Conservation (phyloP, 2,888 invertebrate species). For the Sisyra nigra region DNA sequence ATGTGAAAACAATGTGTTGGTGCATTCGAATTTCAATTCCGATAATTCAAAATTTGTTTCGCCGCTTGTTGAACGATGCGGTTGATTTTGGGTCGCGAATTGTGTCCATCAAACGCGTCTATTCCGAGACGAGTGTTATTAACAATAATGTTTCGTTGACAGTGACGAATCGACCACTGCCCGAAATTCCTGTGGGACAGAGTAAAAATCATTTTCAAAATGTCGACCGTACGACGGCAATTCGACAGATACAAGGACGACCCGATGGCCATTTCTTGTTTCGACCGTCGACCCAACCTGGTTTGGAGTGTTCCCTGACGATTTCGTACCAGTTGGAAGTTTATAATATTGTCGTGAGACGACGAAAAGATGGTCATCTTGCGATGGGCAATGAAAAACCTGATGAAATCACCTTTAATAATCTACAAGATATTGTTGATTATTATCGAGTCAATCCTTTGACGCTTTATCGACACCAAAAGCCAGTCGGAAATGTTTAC, state of each 20-base stretch:
- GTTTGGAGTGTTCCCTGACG: background rate
- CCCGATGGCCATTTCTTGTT: constrained; percentile 6
- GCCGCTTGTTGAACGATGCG: background rate
- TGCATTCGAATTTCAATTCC: constrained; percentile 5
- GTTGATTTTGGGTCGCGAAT: constrained; percentile 4
- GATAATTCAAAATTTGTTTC: constrained; percentile 6
- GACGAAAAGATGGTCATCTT: background rate
- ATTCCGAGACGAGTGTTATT: background rate
- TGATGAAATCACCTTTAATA: background rate
- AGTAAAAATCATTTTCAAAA: background rate
- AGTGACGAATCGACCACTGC: background rate
- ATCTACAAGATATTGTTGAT: background rate
- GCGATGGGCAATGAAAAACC: constrained; percentile 3
- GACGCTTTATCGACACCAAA: background rate
- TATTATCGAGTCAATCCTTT: background rate
- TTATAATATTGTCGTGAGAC: constrained; percentile 2
- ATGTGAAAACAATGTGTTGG: constrained; percentile 6
- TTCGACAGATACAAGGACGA: background rate
- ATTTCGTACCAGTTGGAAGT: background rate
- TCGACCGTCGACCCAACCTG: background rate
- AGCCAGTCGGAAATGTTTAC: too few relatives aligned
- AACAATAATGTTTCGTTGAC: background rate
- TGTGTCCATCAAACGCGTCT: background rate
- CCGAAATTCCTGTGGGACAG: constrained; percentile 1
- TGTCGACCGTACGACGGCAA: background rate